Evolutionary conservation across 2,113 vertebrate species (phyloP).

Genomic region (Oncorhynchus gorbuscha): DNA sequence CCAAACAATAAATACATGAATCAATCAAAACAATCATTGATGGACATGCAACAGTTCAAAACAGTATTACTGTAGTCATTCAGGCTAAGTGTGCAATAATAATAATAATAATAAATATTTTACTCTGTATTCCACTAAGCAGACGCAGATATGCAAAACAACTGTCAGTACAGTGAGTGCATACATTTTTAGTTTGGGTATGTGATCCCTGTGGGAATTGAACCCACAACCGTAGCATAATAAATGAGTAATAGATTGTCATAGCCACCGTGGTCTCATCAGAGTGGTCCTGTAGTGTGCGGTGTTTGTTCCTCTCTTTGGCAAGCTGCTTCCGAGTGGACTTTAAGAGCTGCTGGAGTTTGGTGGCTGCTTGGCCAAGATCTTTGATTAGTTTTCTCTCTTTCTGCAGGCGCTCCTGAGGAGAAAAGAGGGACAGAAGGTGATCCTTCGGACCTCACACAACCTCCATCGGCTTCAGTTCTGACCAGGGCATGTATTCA

Average conservation of each 20-base stretch:
- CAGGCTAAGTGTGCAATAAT: no score
- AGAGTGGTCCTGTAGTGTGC: conserved; percentile 80
- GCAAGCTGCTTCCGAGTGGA: conserved; percentile 84
- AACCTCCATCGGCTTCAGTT: neutral
- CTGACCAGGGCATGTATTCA: neutral
- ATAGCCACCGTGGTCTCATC: conserved; percentile 76
- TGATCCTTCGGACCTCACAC: neutral
- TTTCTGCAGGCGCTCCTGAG: conserved; percentile 88
- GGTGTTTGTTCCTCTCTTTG: conserved; percentile 83
- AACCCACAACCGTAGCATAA: neutral
- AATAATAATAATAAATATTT: neutral
- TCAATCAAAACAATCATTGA: no score
- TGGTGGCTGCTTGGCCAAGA: conserved; percentile 84
- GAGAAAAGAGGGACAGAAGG: conserved; percentile 5
- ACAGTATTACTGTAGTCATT: no score
- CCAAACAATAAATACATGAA: no score
- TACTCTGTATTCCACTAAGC: no score
- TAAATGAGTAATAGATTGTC: no score
- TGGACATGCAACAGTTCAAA: no score
- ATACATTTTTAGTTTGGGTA: no score
- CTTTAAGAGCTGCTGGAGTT: conserved; percentile 89
- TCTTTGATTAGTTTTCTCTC: conserved; percentile 90
- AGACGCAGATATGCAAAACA: no score
- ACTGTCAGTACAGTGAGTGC: no score
- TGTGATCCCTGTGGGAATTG: no score